These are phyloP conservation scores for Eupeodes corollae DNA, from an alignment of 1,140 invertebrate genomes.

Conservation along the genomic window DNA sequence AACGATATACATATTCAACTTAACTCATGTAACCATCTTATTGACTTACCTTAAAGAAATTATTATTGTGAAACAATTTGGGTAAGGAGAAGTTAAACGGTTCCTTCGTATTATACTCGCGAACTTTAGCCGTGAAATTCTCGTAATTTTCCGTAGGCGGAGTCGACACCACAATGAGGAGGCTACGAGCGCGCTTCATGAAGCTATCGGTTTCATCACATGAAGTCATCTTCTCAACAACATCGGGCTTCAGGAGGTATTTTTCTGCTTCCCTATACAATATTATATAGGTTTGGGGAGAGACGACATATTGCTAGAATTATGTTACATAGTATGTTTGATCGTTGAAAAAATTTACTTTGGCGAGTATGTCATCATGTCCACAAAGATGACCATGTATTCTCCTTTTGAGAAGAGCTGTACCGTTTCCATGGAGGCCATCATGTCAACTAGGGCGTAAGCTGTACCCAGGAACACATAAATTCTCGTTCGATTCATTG, in stretches of 20 bases:
- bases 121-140: constrained; percentile 64
- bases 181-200: constrained; percentile 58
- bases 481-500: constrained; percentile 80
- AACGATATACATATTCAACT: too few species aligned
- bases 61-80: constrained; percentile 40
- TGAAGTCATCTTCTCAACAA: constrained; percentile 43
- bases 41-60: constrained; percentile 46
- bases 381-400: constrained; percentile 90
- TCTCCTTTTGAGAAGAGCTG: constrained; percentile 81
- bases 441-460: constrained; percentile 73
- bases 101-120: constrained; percentile 57
- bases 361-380: constrained; percentile 72
- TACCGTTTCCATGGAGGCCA: constrained; percentile 77
- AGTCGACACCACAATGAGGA: constrained; percentile 75
- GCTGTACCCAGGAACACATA: constrained; percentile 83
- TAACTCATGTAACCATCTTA: too few species aligned
- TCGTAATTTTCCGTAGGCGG: constrained; percentile 64
- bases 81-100: constrained; percentile 66
- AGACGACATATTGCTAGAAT: not conserved
- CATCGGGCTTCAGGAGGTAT: constrained; percentile 72
- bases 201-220: constrained; percentile 55
- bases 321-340: not conserved
- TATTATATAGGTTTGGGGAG: too few species aligned
- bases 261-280: constrained; percentile 54
- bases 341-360: constrained; percentile 10